Evolutionary conservation across 2,888 invertebrate genomes (phyloP).

Genomic region (Heliconius erato): DNA sequence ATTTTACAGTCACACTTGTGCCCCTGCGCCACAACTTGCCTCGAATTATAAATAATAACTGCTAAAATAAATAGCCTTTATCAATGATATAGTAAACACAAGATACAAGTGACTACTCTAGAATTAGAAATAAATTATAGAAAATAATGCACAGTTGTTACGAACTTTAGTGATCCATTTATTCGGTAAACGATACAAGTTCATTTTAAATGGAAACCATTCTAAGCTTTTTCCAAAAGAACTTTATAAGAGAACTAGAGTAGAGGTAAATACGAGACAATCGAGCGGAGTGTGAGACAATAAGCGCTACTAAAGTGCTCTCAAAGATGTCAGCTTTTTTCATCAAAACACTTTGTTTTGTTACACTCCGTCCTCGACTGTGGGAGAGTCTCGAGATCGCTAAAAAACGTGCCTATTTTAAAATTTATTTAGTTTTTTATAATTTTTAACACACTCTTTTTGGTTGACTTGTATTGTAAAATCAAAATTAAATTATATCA

Average conservation of each 20-base stretch:
- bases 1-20: too few relatives aligned
- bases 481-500: too few relatives aligned
- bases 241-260: constrained; percentile 1
- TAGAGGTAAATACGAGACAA: constrained; percentile 17
- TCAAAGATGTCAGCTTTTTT: constrained; percentile 28
- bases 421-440: neutral
- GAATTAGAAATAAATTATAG: neutral
- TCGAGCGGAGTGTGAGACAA: constrained; percentile 30
- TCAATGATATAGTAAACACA: too few relatives aligned
- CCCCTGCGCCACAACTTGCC: too few relatives aligned
- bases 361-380: constrained; percentile 15
- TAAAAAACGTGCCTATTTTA: neutral
- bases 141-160: neutral
- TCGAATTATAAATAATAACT: too few relatives aligned
- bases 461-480: too few relatives aligned
- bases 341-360: constrained; percentile 26
- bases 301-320: constrained; percentile 37
- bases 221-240: constrained; percentile 19
- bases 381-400: neutral
- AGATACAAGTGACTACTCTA: too few relatives aligned
- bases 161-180: neutral
- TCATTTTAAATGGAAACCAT: neutral
- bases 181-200: too few relatives aligned
- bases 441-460: too few relatives aligned
- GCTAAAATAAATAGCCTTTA: too few relatives aligned